These are phyloP conservation scores for Erebia epiphron DNA, from an alignment of 2,888 invertebrate species.

Conservation along the genomic window DNA sequence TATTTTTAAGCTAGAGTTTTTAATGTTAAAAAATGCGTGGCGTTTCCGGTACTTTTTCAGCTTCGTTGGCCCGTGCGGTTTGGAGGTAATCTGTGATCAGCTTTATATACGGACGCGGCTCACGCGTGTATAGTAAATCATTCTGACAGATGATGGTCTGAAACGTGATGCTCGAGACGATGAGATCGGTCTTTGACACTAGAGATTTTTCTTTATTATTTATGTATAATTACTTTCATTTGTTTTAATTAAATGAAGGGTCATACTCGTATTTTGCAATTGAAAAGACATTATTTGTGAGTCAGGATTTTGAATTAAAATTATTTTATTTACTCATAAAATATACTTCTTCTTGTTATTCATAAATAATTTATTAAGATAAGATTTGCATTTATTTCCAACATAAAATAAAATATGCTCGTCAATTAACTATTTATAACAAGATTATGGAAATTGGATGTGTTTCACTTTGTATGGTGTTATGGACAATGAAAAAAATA, in stretches of 20 bases:
- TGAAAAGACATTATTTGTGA: too few relatives aligned
- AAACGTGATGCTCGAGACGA: constrained; percentile 45
- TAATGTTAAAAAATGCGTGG: too few relatives aligned
- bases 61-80: too few relatives aligned
- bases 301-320: too few relatives aligned
- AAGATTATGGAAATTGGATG: background rate
- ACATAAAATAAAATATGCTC: background rate
- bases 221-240: background rate
- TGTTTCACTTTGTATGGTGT: background rate
- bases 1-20: too few relatives aligned
- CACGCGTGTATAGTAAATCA: background rate
- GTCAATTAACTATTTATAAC: background rate
- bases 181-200: constrained; percentile 36
- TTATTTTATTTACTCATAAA: background rate
- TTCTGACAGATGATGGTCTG: constrained; percentile 47
- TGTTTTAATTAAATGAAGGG: background rate
- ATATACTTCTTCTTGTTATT: background rate
- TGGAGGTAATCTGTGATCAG: too few relatives aligned
- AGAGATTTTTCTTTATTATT: constrained; percentile 3
- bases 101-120: background rate
- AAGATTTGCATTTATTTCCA: constrained; percentile 9
- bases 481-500: background rate
- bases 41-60: too few relatives aligned
- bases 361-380: constrained; percentile 1
- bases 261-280: background rate